These are phyloP conservation scores for Tympanuchus pallidicinctus DNA, from an alignment of 2,113 vertebrate species.

Conservation along the genomic window DNA sequence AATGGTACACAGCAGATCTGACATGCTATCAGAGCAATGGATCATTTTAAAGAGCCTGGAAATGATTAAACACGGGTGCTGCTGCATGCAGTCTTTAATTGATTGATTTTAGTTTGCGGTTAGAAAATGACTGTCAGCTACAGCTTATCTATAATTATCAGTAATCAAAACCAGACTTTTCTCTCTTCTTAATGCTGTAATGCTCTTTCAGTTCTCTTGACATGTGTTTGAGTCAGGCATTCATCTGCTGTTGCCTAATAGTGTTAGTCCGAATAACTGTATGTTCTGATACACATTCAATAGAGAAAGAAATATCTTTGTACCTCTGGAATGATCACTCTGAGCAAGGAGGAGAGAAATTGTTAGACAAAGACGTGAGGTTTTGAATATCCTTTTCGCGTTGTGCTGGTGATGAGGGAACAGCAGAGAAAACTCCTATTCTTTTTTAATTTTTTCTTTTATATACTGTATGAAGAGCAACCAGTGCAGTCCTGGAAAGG, in stretches of 20 bases:
- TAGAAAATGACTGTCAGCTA: conserved; percentile 82
- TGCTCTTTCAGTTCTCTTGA: conserved; percentile 49
- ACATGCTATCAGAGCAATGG: conserved; percentile 62
- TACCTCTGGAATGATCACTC: neutral
- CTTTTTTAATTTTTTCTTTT: rapidly evolving
- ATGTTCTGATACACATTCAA: neutral
- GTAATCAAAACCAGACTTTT: conserved; percentile 82
- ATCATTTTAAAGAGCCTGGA: conserved; percentile 77
- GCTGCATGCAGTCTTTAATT: conserved; percentile 81
- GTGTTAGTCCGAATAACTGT: neutral
- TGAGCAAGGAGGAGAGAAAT: neutral
- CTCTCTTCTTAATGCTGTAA: conserved; percentile 68
- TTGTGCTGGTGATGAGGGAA: neutral
- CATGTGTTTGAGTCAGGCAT: conserved; percentile 58
- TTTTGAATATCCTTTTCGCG: neutral
- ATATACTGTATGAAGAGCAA: neutral
- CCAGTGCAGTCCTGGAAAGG: neutral
- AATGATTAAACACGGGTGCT: conserved; percentile 77
- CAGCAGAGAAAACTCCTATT: neutral
- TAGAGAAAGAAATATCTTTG: neutral
- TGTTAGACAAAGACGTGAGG: neutral
- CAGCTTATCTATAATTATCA: conserved; percentile 86
- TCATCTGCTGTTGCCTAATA: conserved; percentile 39
- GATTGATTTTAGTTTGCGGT: conserved; percentile 85
- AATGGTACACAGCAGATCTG: conserved; percentile 56